Evolutionary conservation across 1,140 invertebrate species (phyloP), one percentile per base, ranked within the genome.

Genomic region (Charaxes varanes): DNA sequence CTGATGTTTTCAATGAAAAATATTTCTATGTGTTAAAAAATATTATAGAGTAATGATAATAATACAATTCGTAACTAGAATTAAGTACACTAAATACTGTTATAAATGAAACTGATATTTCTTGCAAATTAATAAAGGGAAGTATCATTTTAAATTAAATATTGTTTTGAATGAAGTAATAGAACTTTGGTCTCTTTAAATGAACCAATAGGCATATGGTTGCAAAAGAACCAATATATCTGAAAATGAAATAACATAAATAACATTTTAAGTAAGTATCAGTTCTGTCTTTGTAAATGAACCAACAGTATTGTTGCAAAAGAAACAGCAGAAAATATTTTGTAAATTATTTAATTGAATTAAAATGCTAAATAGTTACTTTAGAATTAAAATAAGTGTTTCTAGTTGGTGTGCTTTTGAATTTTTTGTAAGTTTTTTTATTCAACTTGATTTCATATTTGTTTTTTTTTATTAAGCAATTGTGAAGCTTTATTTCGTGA

Each of bases 311-410:
- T n/a, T n/a, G n/a, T n/a, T n/a, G n/a, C n/a, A n/a, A n/a, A n/a
- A n/a, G n/a, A n/a, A n/a, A n/a, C 60, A 57, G 58, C 72, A 73
- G 65, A 62, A 52, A 32, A 62, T 67, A 65, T 73, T 72, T 72
- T 77, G 70, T 76, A 71, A 79, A 77, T 70, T 73, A 71, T 69
- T 79, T 68, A 46, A 74, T 66, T 66, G 63, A 73, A 70, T 76
- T 74, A 73, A 74, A 72, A 69, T 71, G 68, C 70, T 64, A 59
- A 43, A 49, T 62, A 53, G 59, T 77, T 77, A 67, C 62, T 58
- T 60, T 58, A 69, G 58, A 69, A 41, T 62, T 69, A 52, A 58
- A 59, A 28, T 34, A 63, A 67, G 61, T 23, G 41, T 43, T 35
- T 27, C 13, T 36, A 27, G 30, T 47, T 54, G 36, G 53, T 67